These are phyloP conservation scores for Andrena cerasifolii DNA, from an alignment of 1,140 invertebrate species.

Conservation along the genomic window DNA sequence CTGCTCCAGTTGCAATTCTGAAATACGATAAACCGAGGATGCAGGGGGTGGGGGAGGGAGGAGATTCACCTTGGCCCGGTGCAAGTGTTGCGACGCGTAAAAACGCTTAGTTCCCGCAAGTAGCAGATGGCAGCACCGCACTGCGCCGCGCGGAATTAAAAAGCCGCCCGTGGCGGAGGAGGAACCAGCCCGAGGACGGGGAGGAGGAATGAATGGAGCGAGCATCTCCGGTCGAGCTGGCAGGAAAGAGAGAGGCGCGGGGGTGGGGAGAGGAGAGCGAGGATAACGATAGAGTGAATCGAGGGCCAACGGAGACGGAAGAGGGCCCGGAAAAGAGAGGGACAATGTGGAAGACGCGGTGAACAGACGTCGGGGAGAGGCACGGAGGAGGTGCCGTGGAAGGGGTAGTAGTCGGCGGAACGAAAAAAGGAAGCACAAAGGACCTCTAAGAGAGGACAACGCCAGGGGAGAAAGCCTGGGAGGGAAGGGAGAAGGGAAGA, in stretches of 20 bases:
- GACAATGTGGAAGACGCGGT: conserved; percentile 1
- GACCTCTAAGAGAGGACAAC: conserved; percentile 1
- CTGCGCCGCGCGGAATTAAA: conserved; percentile 72
- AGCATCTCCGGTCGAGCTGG: not conserved
- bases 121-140: conserved; percentile 79
- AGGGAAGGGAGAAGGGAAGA: conserved; percentile 18
- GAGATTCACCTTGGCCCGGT: not conserved
- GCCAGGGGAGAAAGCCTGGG: conserved; percentile 17
- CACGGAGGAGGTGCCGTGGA: conserved; percentile 26
- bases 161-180: conserved; percentile 50
- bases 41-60: too few relatives aligned
- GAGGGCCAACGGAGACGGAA: conserved; percentile 16
- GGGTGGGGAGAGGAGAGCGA: not conserved
- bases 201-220: conserved; percentile 66
- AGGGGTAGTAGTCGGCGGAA: conserved; percentile 37
- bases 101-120: conserved; percentile 76
- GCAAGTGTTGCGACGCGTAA: conserved; percentile 56
- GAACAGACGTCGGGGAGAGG: conserved; percentile 20
- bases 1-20: not conserved
- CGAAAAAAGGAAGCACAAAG: conserved; percentile 43
- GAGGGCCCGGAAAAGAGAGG: conserved; percentile 4
- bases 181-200: conserved; percentile 53
- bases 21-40: conserved; percentile 32
- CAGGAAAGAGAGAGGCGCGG: too few relatives aligned
- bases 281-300: conserved; percentile 3